Evolutionary conservation across 2,888 invertebrate species (phyloP).

Genomic region (Electrophaes corylata): DNA sequence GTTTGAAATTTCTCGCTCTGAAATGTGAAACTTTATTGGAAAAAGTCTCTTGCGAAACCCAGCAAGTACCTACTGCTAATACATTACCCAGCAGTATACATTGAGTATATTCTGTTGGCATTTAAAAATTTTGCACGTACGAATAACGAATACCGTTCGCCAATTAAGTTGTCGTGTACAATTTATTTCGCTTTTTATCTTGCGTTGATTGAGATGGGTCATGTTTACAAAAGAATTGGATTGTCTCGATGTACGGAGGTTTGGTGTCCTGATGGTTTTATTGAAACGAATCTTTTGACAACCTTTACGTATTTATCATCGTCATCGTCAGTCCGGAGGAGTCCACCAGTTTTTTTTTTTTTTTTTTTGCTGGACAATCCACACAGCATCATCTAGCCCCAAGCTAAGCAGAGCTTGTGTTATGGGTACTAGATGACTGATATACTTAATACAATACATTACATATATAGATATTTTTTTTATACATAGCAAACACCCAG

Average conservation of each 20-base stretch:
- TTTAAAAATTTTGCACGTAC: slow-evolving; percentile 27
- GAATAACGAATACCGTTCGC: slow-evolving; percentile 24
- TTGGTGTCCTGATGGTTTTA: neutral
- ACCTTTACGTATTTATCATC: no score
- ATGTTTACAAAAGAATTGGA: slow-evolving; percentile 23
- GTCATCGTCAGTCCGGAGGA: no score
- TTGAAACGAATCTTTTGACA: neutral
- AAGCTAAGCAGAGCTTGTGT: no score
- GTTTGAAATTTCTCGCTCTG: slow-evolving; percentile 39
- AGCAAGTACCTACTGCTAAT: slow-evolving; percentile 7
- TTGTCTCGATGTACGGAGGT: slow-evolving; percentile 1
- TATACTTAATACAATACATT: no score
- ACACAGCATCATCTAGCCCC: no score
- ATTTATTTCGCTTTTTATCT: slow-evolving; percentile 28
- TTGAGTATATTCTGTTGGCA: slow-evolving; percentile 28
- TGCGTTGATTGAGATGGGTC: slow-evolving; percentile 25
- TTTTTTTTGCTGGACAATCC: no score
- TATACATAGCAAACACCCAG: no score
- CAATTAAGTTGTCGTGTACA: slow-evolving; percentile 29
- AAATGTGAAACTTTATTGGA: slow-evolving; percentile 55
- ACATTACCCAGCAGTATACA: slow-evolving; percentile 19
- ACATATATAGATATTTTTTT: no score
- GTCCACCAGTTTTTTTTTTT: no score
- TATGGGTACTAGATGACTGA: no score
- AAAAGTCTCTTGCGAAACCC: slow-evolving; percentile 46